Conservation (phyloP, 1,140 invertebrate species). For the Caenorhabditis briggsae region DNA sequence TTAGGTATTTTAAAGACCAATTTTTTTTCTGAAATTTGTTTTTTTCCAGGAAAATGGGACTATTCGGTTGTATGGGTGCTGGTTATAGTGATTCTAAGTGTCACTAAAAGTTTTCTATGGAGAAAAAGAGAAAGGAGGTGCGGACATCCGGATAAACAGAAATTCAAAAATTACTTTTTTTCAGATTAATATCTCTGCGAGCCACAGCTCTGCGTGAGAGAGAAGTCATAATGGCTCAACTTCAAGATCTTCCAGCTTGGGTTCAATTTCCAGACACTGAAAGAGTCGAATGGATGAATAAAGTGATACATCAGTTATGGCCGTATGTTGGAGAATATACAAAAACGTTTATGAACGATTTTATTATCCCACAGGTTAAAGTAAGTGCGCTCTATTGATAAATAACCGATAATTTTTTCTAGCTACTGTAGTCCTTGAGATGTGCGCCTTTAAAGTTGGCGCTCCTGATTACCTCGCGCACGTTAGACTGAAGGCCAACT, state of each 20-base stretch:
- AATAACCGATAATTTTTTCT: too few species aligned
- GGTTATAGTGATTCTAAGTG: constrained; percentile 51
- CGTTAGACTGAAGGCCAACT: too few species aligned
- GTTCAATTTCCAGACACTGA: constrained; percentile 77
- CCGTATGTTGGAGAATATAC: constrained; percentile 76
- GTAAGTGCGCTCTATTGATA: background rate
- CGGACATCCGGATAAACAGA: background rate
- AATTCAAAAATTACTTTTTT: constrained; percentile 12
- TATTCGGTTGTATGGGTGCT: constrained; percentile 58
- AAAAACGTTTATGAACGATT: constrained; percentile 72
- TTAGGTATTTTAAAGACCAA: constrained; percentile 6
- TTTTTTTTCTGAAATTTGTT: background rate
- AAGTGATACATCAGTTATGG: constrained; percentile 77
- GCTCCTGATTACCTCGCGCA: too few species aligned
- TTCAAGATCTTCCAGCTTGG: constrained; percentile 76
- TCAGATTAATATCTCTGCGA: constrained; percentile 56
- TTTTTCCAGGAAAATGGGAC: constrained; percentile 50
- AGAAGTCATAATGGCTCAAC: constrained; percentile 75
- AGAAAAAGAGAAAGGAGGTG: constrained; percentile 64
- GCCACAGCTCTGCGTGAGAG: constrained; percentile 68
- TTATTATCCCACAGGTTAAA: constrained; percentile 76
- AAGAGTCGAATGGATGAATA: constrained; percentile 77
- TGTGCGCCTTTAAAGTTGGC: too few species aligned
- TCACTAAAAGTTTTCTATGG: constrained; percentile 59
- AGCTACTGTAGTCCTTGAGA: too few species aligned